Percentiles rank a stretch among this genome's conserved stretches.
Evolutionary conservation across 2,113 vertebrate genomes (phyloP).

Genomic region (Myrmophylax atrothorax): DNA sequence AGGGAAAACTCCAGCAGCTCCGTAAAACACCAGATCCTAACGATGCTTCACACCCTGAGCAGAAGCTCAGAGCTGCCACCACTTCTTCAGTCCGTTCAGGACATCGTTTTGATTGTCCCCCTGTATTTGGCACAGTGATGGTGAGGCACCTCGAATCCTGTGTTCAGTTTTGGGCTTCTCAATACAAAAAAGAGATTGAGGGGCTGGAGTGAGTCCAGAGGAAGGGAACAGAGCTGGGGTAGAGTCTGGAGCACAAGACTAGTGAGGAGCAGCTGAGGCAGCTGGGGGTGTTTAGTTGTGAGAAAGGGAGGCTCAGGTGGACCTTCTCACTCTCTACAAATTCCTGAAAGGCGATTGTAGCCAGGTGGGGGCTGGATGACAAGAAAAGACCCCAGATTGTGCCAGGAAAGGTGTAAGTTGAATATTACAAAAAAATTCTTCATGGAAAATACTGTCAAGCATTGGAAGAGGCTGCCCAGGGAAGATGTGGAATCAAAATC

Average conservation of each 20-base stretch:
- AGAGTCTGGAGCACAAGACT: neutral
- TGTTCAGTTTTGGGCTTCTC: neutral
- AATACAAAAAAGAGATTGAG: neutral
- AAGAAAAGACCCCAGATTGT: accelerated
- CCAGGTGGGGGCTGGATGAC: neutral
- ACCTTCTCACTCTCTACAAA: accelerated
- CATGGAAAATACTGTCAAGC: neutral
- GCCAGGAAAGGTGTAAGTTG: neutral
- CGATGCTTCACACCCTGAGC: neutral
- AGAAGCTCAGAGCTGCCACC: neutral
- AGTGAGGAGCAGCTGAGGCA: neutral
- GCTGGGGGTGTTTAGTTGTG: neutral
- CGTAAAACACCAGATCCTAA: neutral
- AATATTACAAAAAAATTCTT: neutral
- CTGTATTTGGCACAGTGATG: neutral
- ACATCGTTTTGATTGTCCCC: neutral
- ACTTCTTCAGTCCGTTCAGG: accelerated
- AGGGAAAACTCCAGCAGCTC: slow-evolving; percentile 44
- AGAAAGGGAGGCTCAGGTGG: neutral
- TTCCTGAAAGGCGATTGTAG: neutral
- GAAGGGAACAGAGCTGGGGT: neutral
- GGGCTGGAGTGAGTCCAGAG: accelerated
- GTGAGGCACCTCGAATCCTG: neutral
- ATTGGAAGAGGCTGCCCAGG: neutral
- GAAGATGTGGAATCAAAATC: neutral